These are phyloP conservation scores for Eristalinus sepulchralis DNA, from an alignment of 2,888 invertebrate species.

Conservation along the genomic window DNA sequence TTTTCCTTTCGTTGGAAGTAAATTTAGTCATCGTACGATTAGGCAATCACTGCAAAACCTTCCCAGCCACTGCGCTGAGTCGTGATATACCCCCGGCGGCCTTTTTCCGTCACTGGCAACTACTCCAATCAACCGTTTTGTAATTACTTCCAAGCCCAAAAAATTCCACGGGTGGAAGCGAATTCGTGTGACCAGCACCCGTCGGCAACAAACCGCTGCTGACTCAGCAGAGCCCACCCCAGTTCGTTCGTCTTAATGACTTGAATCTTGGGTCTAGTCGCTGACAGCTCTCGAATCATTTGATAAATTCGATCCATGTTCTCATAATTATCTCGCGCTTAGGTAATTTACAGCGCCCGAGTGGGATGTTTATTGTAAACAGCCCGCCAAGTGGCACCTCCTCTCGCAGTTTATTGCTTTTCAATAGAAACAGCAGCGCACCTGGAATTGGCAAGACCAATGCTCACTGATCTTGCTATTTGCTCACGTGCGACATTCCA, in stretches of 20 bases:
- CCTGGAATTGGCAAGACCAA: constrained; percentile 51
- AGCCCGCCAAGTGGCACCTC: constrained; percentile 40
- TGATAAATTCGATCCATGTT: background rate
- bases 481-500: constrained; percentile 69
- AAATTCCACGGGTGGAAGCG: background rate
- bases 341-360: constrained; percentile 13
- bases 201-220: background rate
- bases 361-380: constrained; percentile 46
- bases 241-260: background rate
- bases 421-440: constrained; percentile 43
- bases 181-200: background rate
- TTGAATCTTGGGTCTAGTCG: background rate
- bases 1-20: background rate
- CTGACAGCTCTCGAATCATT: background rate
- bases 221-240: background rate
- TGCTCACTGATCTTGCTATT: constrained; percentile 34
- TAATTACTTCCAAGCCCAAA: background rate
- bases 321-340: background rate
- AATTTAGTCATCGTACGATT: background rate
- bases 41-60: background rate
- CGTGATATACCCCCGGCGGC: background rate
- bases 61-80: background rate
- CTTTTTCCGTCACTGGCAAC: background rate
- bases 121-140: background rate
- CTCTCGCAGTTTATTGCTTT: constrained; percentile 47